Percentiles rank a stretch among this genome's conserved stretches.
These are phyloP conservation scores for Oxyruncus cristatus DNA, from an alignment of 2,113 vertebrate genomes.

Conservation along the genomic window DNA sequence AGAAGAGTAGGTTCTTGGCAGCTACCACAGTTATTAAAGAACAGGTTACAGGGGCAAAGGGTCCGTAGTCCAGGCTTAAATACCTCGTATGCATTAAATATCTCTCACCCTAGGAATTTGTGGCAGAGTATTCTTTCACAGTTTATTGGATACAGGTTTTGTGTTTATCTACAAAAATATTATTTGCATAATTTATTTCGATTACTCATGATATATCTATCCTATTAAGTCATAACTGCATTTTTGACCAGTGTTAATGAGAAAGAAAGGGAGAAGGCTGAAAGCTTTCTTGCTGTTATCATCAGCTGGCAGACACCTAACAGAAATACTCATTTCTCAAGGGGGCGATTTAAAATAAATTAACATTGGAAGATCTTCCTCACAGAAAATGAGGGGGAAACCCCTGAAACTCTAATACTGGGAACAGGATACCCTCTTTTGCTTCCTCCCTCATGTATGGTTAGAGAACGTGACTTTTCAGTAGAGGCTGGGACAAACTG, in stretches of 20 bases:
- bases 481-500: background rate
- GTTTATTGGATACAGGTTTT: background rate
- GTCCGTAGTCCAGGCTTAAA: background rate
- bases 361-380: background rate
- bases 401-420: background rate
- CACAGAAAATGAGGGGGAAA: background rate
- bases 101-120: too few species aligned
- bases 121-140: background rate
- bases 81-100: too few species aligned
- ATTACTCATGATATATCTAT: background rate
- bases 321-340: background rate
- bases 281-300: background rate
- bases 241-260: background rate
- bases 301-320: background rate
- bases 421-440: background rate
- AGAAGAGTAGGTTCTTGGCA: background rate
- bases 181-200: background rate
- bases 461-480: background rate
- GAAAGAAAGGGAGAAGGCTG: background rate
- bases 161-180: background rate
- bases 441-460: background rate
- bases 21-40: background rate
- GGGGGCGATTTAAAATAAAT: background rate
- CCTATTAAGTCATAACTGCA: background rate
- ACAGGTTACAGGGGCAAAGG: background rate